Percentiles rank a stretch among this genome's conserved stretches.
These are phyloP conservation scores for Orthosia gothica DNA, from an alignment of 2,888 invertebrate genomes.

Conservation along the genomic window DNA sequence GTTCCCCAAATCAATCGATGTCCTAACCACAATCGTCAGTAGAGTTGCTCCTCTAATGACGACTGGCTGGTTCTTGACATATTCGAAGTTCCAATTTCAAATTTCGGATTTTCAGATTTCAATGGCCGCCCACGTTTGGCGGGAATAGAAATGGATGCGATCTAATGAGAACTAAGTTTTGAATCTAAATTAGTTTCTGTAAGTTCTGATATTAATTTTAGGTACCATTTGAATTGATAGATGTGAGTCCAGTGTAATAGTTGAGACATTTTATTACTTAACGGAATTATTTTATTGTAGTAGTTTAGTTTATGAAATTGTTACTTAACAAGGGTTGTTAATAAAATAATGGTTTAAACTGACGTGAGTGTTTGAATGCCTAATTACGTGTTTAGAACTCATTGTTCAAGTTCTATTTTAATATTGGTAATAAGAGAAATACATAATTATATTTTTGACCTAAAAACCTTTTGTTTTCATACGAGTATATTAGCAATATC, in stretches of 20 bases:
- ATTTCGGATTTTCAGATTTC: slow-evolving; percentile 24
- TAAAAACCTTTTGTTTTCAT: no score
- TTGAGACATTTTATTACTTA: not conserved
- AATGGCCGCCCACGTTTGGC: slow-evolving; percentile 22
- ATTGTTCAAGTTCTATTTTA: no score
- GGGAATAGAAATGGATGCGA: slow-evolving; percentile 10
- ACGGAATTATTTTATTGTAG: not conserved
- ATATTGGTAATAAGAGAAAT: no score
- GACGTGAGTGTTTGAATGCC: not conserved
- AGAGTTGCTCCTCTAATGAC: slow-evolving; percentile 14
- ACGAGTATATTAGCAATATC: no score
- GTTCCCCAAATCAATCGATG: slow-evolving; percentile 31
- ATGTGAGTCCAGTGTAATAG: not conserved
- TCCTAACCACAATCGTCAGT: slow-evolving; percentile 13
- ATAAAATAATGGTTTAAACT: no score
- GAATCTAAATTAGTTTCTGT: slow-evolving; percentile 42
- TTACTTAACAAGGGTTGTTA: not conserved
- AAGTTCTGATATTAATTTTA: slow-evolving; percentile 23
- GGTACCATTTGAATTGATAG: slow-evolving; percentile 4
- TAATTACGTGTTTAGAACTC: not conserved
- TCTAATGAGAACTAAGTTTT: slow-evolving; percentile 33
- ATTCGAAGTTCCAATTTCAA: not conserved
- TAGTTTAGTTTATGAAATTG: not conserved
- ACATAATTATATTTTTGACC: no score
- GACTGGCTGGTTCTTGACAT: slow-evolving; percentile 6